Conservation (phyloP, 2,797 vertebrate genomes). For the Chelmon rostratus region DNA sequence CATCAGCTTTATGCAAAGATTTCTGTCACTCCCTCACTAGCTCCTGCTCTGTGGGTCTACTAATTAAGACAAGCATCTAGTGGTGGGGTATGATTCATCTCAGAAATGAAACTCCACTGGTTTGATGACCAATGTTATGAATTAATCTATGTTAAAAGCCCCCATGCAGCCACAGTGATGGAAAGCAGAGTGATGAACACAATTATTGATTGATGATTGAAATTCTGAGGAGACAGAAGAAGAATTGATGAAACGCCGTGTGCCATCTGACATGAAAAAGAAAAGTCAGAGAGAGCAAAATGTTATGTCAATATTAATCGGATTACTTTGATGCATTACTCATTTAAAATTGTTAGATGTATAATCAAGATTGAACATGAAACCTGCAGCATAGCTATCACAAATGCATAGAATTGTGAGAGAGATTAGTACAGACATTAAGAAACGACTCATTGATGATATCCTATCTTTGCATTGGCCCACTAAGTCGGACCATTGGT, state of each 20-base stretch:
- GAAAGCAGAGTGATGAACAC: constrained; percentile 48
- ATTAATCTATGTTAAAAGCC: constrained; percentile 52
- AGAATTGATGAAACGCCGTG: constrained; percentile 35
- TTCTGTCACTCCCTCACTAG: constrained; percentile 38
- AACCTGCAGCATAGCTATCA: constrained; percentile 5
- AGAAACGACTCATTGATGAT: constrained; percentile 28
- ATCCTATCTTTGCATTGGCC: constrained; percentile 35
- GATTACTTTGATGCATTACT: constrained; percentile 49
- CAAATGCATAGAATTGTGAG: constrained; percentile 1
- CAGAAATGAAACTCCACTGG: constrained; percentile 32
- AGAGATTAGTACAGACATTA: constrained; percentile 22
- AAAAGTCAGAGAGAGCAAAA: constrained; percentile 37
- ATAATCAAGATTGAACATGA: constrained; percentile 22
- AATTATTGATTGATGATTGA: constrained; percentile 66
- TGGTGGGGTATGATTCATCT: constrained; percentile 51
- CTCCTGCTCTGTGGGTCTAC: constrained; percentile 42
- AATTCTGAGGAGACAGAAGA: constrained; percentile 35
- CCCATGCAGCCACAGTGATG: constrained; percentile 21
- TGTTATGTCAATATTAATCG: constrained; percentile 50
- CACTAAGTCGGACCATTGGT: constrained; percentile 44
- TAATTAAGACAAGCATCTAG: constrained; percentile 67
- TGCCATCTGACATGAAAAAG: constrained; percentile 42
- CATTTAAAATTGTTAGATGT: constrained; percentile 27
- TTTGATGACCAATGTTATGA: constrained; percentile 43
- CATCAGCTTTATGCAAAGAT: constrained; percentile 71